Evolutionary conservation across 2,113 vertebrate species (phyloP), one percentile per base, ranked within the genome.

Genomic region (Nothobranchius furzeri): DNA sequence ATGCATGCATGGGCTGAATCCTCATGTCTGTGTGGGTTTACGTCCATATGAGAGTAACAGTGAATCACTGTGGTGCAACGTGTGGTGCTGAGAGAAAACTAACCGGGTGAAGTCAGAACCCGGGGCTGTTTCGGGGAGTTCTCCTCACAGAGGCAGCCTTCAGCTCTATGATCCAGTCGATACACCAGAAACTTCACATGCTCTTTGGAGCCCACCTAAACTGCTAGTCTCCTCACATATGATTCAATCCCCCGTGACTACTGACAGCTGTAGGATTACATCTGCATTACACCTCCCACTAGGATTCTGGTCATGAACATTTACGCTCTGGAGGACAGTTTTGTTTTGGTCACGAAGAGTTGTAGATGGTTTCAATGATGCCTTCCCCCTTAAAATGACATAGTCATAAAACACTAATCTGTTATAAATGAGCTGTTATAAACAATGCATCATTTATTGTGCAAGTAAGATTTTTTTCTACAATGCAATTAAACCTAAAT

Each of bases 1-100:
- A 81, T 82, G 78, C 64, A 82, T 90, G 79, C 81, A 74, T 74
- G 67, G 67, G 63, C 66, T 81, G 78, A 80, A 65, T 81, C 58
- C 75, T 54, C 30, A 40, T 52, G 55, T 81, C 57, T 83, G 75
- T 79, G 86, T 83, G 86, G 66, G 75, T 65, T 71, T 78, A 58
- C 64, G 48, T 70, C 25, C 13, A 70, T 73, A 35, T 40, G 37
- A 40, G 6, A 3, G 37, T 40, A 40, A 40, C 60, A 60, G 35
- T 88, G 90, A 89, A 75, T 85, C 80, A 87, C 60, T 40, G n/a
- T 72, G 58, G 70, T 20, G 37, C 69, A 83, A 43, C 61, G 55
- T 68, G 68, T 1, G 14, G 62, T 76, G 64, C 48, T 51, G 68
- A 69, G 60, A 35, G 45, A 37, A 9, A 63, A 64, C 70, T 67